Percentiles rank a stretch among this genome's conserved stretches.
These are phyloP conservation scores for Notodonta dromedarius DNA, from an alignment of 2,888 invertebrate species.

Conservation along the genomic window DNA sequence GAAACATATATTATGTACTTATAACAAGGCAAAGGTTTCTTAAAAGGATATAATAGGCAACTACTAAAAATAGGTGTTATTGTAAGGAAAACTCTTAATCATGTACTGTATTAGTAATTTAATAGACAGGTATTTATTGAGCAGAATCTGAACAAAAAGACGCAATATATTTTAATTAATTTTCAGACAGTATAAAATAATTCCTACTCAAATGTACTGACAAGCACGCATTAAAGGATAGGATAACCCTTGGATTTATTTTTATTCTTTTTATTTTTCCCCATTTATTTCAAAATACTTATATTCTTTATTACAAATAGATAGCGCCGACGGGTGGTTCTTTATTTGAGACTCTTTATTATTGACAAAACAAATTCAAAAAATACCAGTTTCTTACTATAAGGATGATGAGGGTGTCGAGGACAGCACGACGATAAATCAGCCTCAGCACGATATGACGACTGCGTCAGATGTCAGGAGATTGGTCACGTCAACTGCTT, in stretches of 20 bases:
- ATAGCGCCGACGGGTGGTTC: constrained; percentile 53
- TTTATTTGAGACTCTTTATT: constrained; percentile 63
- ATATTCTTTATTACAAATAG: constrained; percentile 46
- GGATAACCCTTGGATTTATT: constrained; percentile 52
- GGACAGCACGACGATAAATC: constrained; percentile 31
- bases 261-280: constrained; percentile 38
- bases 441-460: constrained; percentile 15
- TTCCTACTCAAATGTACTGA: constrained; percentile 40
- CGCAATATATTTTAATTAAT: neutral
- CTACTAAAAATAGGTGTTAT: neutral
- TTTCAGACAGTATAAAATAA: neutral
- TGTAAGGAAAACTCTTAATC: neutral
- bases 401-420: constrained; percentile 58
- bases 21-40: neutral
- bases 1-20: neutral
- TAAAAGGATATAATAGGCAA: neutral
- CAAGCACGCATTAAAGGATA: constrained; percentile 42
- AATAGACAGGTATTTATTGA: neutral
- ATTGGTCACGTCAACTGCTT: constrained; percentile 16
- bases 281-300: constrained; percentile 38
- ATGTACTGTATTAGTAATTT: neutral
- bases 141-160: neutral
- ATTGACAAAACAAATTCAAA: constrained; percentile 77
- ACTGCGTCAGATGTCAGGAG: constrained; percentile 2
- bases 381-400: constrained; percentile 82